Base-by-base conservation (phyloP, 2,888 invertebrate genomes). In the Pedicia rivosa region DNA sequence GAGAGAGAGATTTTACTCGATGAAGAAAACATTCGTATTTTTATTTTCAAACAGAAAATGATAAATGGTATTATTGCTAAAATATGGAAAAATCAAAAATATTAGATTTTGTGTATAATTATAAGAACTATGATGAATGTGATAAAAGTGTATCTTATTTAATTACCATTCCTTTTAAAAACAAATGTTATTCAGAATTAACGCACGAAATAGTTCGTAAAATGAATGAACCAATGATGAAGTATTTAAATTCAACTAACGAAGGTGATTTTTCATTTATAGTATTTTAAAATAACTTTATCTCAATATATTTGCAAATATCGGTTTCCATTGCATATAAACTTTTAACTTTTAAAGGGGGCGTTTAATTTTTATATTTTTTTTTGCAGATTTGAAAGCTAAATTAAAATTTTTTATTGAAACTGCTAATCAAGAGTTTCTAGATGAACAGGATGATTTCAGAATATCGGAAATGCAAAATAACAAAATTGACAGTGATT, bases 401-500 rank as follows among this genome's bases (percentile, higher is more conserved):
- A 36, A 47, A n/a, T 30, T 86, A 36, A 62, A 67, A 33, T 49
- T 62, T n/a, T 82, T 80, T 55, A 69, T 83, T 25, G 61, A 67
- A 29, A 57, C 64, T 38, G 72, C 78, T 52, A 79, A 79, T 27
- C 68, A 72, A 46, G 65, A 69, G 40, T 78, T 72, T 49, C 68
- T 75, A 53, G 78, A 79, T 53, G 68, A 70, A 36, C 64, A 71
- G 47, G 74, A 74, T 42, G 73, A 70, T 38, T 67, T 66, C 38
- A 55, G 75, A 1, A 57, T 83, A 2, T 63, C 71, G 34, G 67
- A 69, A 38, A 67, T 73, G 1, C 72, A 69, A 44, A 67, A 66
- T 46, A 73, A 73, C 39, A 68, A 72, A 39, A 56, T 75, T 1
- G 77, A 80, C 52, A 63, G 80, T 2, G 86, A 88, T 48, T 73